Evolutionary conservation across 2,113 vertebrate genomes (phyloP).

Genomic region (Eupsittula cactorum): DNA sequence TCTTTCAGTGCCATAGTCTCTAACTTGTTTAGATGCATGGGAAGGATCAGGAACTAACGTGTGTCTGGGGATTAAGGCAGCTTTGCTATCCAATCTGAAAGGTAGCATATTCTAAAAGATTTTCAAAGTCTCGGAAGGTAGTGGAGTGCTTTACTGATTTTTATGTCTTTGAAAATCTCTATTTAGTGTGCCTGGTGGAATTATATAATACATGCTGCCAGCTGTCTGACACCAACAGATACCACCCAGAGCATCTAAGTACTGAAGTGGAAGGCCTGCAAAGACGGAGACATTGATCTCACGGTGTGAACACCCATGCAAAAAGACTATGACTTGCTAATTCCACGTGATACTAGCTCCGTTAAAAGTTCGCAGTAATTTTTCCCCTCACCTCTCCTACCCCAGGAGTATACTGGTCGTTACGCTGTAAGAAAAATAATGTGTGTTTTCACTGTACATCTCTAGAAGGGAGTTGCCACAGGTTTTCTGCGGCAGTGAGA

Average conservation of each 20-base stretch:
- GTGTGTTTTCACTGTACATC: not conserved
- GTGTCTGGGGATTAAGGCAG: slow-evolving; percentile 24
- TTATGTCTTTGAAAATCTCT: slow-evolving; percentile 51
- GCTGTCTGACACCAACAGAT: slow-evolving; percentile 3
- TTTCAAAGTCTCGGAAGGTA: slow-evolving; percentile 37
- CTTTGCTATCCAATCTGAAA: slow-evolving; percentile 22
- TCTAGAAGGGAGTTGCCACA: not conserved
- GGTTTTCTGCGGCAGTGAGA: not conserved
- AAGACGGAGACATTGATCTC: not conserved
- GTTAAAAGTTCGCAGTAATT: not conserved
- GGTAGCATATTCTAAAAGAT: not conserved
- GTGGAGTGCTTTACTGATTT: slow-evolving; percentile 49
- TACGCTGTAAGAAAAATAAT: not conserved
- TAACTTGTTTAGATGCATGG: slow-evolving; percentile 48
- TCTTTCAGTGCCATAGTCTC: slow-evolving; percentile 9
- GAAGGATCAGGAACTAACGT: slow-evolving; percentile 12
- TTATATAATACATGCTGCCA: not conserved
- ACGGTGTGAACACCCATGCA: not conserved
- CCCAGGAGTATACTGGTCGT: not conserved
- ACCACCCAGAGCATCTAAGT: not conserved
- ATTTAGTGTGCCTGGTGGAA: slow-evolving; percentile 31
- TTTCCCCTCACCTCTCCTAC: not conserved
- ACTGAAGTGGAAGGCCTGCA: not conserved
- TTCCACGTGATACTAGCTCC: not conserved
- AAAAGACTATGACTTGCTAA: not conserved